Evolutionary conservation across 2,888 invertebrate genomes (phyloP).

Genomic region (Zaprionus obscuricornis): DNA sequence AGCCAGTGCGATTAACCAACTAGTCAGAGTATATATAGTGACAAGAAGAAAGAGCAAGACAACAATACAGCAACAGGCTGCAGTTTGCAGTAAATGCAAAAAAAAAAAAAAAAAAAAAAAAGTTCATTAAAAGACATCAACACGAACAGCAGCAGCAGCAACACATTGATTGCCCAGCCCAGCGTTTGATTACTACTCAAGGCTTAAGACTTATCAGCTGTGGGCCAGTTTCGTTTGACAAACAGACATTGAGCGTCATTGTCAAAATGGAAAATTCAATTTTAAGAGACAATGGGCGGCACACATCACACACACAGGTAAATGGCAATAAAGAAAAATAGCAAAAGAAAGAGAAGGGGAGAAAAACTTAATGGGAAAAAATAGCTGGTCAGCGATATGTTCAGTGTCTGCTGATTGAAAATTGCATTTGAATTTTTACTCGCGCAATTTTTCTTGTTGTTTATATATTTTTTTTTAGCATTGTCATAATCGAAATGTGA

Average conservation of each 20-base stretch:
- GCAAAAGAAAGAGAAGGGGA: constrained; percentile 1
- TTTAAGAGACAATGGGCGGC: constrained; percentile 53
- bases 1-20: no score
- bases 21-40: no score
- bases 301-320: background rate
- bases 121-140: constrained; percentile 62
- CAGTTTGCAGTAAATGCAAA: constrained; percentile 11
- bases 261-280: constrained; percentile 61
- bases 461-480: constrained; percentile 64
- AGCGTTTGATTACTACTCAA: constrained; percentile 64
- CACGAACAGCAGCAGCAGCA: no score
- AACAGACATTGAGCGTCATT: constrained; percentile 20
- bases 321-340: background rate
- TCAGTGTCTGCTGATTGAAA: constrained; percentile 50
- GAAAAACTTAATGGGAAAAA: no score
- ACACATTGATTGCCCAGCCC: constrained; percentile 63
- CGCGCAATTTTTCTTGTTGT: no score
- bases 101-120: constrained; percentile 1
- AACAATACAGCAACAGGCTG: constrained; percentile 49
- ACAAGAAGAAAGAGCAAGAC: background rate
- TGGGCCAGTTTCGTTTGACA: constrained; percentile 24
- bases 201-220: constrained; percentile 67
- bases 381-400: constrained; percentile 40
- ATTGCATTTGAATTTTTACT: constrained; percentile 55
- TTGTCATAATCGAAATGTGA: constrained; percentile 64